Evolutionary conservation across 1,140 invertebrate species (phyloP), one percentile per base, ranked within the genome.

Genomic region (Pseudobourletiella spinata): DNA sequence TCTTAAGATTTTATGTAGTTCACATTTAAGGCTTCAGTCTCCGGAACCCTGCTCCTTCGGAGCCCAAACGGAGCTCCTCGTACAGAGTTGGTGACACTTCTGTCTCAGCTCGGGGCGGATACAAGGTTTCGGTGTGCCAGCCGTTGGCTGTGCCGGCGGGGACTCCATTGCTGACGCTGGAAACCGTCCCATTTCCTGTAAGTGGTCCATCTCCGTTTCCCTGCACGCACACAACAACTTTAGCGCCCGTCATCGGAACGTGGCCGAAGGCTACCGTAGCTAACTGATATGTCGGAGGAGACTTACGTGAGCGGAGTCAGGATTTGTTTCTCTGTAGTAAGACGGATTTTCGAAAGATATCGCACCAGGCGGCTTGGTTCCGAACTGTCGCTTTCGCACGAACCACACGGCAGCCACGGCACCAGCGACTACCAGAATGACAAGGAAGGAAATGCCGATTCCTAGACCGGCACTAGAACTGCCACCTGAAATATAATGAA

Each of bases 341-440:
- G 86, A 88, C 1, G 87, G 87, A 77, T 91, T 91, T 73, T 89
- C 87, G 73, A 91, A 91, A 2, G 87, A 86, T 51, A 89, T 86
- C 22, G 85, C 86, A 55, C 82, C 81, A 64, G 79, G 77, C 6
- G 77, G 74, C 68, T 80, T 80, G 58, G 75, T 73, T 35, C 76
- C 74, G 62, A 81, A 77, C 71, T 80, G 74, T 52, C 81, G 82
- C 70, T 79, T 81, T 58, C 84, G 79, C 65, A 86, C 79, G 69
- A 86, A 83, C 73, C 85, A 80, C 59, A 84, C 79, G 39, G 79
- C 81, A 22, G 79, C 83, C 26, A 87, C 80, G 8, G 81, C 81
- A 22, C 84, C 80, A 22, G 83, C 83, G 18, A 82, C 76, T 59
- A 79, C 73, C 15, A 63, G 6, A 16, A 72, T 44, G n/a, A 72